phyloP scores from a whole-genome alignment of 2,113 vertebrate species.

The Anarrhichthys ocellatus region DNA sequence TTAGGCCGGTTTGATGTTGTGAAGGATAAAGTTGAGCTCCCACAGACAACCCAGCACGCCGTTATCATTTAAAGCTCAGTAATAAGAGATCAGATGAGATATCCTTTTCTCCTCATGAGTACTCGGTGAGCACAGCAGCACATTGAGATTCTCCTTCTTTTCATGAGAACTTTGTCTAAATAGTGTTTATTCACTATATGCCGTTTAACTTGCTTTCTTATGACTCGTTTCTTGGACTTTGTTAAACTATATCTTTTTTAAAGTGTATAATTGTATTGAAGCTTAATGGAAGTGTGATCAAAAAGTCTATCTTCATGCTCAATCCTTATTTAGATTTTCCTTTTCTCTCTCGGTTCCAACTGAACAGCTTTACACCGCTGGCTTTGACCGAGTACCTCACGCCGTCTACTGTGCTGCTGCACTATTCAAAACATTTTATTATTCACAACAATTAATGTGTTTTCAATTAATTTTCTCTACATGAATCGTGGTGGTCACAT shows the following conservation, averaged over 20 bases:
- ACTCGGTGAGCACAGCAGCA: not conserved
- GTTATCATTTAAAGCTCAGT: not conserved
- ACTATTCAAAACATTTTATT: not conserved
- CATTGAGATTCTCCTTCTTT: not conserved
- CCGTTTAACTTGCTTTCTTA: not conserved
- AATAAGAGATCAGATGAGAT: slow-evolving; percentile 5
- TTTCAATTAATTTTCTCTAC: slow-evolving; percentile 1
- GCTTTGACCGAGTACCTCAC: not conserved
- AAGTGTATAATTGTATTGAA: not conserved
- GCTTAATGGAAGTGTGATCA: no score
- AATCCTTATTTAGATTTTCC: not conserved
- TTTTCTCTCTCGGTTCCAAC: not conserved
- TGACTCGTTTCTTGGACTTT: not conserved
- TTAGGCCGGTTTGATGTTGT: slow-evolving; percentile 6
- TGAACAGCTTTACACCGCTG: not conserved
- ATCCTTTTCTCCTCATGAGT: not conserved
- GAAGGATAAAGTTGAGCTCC: not conserved
- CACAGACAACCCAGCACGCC: not conserved
- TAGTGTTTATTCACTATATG: not conserved
- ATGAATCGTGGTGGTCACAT: not conserved
- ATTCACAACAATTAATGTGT: not conserved
- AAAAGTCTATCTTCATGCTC: not conserved
- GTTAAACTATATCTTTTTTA: not conserved
- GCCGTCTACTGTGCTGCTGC: not conserved
- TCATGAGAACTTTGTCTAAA: not conserved